Evolutionary conservation across 2,797 vertebrate genomes (phyloP).

Genomic region (Semaprochilodus insignis): DNA sequence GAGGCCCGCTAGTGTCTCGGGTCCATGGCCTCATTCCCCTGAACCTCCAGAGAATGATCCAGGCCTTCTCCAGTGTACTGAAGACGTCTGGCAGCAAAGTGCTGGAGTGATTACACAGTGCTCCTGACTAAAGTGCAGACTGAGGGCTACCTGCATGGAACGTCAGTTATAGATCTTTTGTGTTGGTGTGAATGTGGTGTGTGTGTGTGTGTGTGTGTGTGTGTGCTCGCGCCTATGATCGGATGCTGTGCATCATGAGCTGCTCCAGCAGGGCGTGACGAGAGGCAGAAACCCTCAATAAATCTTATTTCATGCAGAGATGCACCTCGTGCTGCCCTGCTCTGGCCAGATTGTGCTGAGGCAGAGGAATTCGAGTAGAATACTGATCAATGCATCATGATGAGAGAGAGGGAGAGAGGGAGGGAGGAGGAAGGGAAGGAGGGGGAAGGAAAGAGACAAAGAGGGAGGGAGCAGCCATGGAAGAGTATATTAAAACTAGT

Average conservation of each 20-base stretch:
- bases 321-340: slow-evolving; percentile 46
- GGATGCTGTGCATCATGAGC: slow-evolving; percentile 31
- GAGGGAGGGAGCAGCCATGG: not conserved
- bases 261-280: slow-evolving; percentile 48
- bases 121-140: slow-evolving; percentile 1
- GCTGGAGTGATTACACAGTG: not conserved
- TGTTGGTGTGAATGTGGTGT: slow-evolving; percentile 7
- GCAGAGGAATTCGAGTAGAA: slow-evolving; percentile 52
- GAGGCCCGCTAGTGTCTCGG: no score
- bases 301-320: slow-evolving; percentile 58
- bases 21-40: no score
- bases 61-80: no score
- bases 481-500: slow-evolving; percentile 10
- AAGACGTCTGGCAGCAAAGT: not conserved
- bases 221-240: not conserved
- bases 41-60: no score
- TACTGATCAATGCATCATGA: slow-evolving; percentile 46
- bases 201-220: slow-evolving; percentile 20
- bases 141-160: slow-evolving; percentile 25
- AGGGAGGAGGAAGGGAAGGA: slow-evolving; percentile 12
- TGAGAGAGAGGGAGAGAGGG: not conserved
- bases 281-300: slow-evolving; percentile 54
- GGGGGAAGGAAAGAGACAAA: not conserved
- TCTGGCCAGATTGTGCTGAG: slow-evolving; percentile 54
- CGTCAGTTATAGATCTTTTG: slow-evolving; percentile 9